phyloP scores from a whole-genome alignment of 2,113 vertebrate genomes.

The Anas platyrhynchos region DNA sequence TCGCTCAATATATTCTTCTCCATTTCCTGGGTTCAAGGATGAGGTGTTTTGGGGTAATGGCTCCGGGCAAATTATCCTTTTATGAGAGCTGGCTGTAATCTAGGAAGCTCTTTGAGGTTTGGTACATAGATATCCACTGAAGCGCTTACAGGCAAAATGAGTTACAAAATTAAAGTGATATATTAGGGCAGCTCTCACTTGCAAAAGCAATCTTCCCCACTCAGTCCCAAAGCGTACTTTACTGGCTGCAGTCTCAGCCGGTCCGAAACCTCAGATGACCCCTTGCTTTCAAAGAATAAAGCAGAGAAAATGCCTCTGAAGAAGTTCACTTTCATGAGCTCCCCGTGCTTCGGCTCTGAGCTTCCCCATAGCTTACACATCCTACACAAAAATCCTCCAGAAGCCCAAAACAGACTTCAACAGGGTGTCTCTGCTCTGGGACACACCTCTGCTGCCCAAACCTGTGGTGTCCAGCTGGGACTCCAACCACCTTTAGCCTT shows the following conservation, averaged over 20 bases:
- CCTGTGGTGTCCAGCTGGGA: background rate
- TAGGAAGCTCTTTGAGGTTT: background rate
- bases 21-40: background rate
- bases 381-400: background rate
- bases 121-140: background rate
- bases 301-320: background rate
- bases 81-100: background rate
- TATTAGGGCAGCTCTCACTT: background rate
- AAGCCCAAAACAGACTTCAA: background rate
- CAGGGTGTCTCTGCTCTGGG: background rate
- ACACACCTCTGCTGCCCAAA: background rate
- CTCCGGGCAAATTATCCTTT: background rate
- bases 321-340: background rate
- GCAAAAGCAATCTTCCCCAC: background rate
- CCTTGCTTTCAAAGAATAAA: background rate
- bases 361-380: background rate
- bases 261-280: background rate
- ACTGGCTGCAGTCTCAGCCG: background rate
- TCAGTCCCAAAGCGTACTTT: background rate
- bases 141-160: background rate
- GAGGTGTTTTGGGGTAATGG: background rate
- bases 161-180: background rate
- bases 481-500: background rate
- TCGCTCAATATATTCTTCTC: background rate
- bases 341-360: background rate